Evolutionary conservation across 2,888 invertebrate genomes (phyloP), one percentile per base, ranked within the genome.

Genomic region (Mimas tiliae): DNA sequence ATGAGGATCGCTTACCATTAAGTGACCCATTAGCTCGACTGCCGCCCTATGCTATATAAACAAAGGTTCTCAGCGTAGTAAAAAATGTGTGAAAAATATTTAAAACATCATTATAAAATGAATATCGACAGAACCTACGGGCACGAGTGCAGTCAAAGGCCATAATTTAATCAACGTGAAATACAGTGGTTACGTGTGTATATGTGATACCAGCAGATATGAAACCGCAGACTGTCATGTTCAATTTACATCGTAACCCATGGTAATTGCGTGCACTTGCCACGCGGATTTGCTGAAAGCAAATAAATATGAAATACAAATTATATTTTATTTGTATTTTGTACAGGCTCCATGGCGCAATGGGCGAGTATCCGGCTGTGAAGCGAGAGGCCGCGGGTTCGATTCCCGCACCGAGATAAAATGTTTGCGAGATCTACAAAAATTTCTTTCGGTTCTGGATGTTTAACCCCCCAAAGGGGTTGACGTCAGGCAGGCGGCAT

Each of bases 211-310:
- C 76, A 75, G 74, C 78, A 82, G 82, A 85, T 87, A 87, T 88
- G 79, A 87, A 87, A 88, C 90, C 90, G 81, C 89, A 88, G 80
- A 78, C 84, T 78, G 82, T 76, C 82, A 83, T 79, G 82, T 77
- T 80, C 85, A 84, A 86, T 88, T 86, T 85, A 81, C 65, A 66
- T 51, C 52, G 62, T 53, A 47, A 67, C 21, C 38, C 21, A 16
- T 64, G 48, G 47, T 64, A 55, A 67, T 53, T 53, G 52, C 52
- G 52, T 52, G 51, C 42, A 51, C 19, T 62, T 62, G 51, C 42
- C 42, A 21, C 38, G 27, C 42, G 27, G 9, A 65, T 38, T 62
- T 51, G 38, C 48, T 51, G 42, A 27, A 27, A 63, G 27, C 47
- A 33, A 48, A 63, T 48, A 63, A 48, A 48, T 63, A 45, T 47